Percentiles rank a stretch among this genome's conserved stretches.
Conservation (phyloP, 2,888 invertebrate species). For the Drosophila tanythrix region DNA sequence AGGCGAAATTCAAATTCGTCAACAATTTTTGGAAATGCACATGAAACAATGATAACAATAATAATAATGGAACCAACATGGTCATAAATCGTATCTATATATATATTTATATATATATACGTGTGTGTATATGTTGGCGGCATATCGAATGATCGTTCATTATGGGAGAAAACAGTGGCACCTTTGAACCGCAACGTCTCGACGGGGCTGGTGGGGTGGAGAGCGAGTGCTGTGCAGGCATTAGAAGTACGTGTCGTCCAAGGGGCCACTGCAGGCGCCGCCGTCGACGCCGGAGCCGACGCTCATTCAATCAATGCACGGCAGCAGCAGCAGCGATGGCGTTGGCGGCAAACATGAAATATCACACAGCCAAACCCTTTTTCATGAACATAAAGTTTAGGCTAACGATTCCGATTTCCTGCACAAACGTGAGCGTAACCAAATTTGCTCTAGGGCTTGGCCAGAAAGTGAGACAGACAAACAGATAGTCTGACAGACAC, state of each 20-base stretch:
- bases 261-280: slow-evolving; percentile 57
- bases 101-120: not conserved
- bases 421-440: slow-evolving; percentile 81
- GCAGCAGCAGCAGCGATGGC: slow-evolving; percentile 52
- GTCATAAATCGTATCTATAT: slow-evolving; percentile 48
- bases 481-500: not conserved
- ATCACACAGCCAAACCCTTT: slow-evolving; percentile 77
- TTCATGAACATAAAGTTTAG: slow-evolving; percentile 69
- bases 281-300: slow-evolving; percentile 39
- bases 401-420: slow-evolving; percentile 71
- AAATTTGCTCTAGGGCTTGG: slow-evolving; percentile 78
- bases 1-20: slow-evolving; percentile 36
- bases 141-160: slow-evolving; percentile 69
- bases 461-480: slow-evolving; percentile 30
- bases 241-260: slow-evolving; percentile 59
- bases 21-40: slow-evolving; percentile 46
- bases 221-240: slow-evolving; percentile 19
- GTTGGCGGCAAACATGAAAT: slow-evolving; percentile 79
- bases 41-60: slow-evolving; percentile 38
- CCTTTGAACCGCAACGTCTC: slow-evolving; percentile 69
- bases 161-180: slow-evolving; percentile 65
- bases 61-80: slow-evolving; percentile 38
- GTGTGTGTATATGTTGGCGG: slow-evolving; percentile 37
- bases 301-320: slow-evolving; percentile 71
- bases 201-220: slow-evolving; percentile 7